Conservation (phyloP, 1,140 invertebrate genomes). For the Sitodiplosis mosellana region DNA sequence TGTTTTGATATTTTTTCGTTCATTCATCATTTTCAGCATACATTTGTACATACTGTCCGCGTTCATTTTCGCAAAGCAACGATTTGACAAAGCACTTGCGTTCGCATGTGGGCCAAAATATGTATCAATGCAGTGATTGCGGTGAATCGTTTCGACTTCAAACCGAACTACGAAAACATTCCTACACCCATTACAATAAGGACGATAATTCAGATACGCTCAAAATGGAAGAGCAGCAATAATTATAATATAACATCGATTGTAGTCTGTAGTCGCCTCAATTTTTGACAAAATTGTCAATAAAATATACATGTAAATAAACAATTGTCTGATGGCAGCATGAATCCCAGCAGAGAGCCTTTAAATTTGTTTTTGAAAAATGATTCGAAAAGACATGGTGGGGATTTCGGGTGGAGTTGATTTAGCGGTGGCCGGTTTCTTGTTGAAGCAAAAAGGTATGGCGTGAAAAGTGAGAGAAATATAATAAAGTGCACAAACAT, state of each 20-base stretch:
- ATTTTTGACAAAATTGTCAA: no score
- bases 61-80: constrained; percentile 32
- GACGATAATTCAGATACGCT: neutral
- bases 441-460: constrained; percentile 76
- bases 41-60: constrained; percentile 33
- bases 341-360: no score
- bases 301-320: no score
- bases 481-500: no score
- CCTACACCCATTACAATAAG: constrained; percentile 22
- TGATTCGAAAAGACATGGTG: constrained; percentile 41
- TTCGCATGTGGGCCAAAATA: constrained; percentile 28
- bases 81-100: constrained; percentile 30
- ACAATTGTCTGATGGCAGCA: no score
- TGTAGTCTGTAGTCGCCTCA: no score
- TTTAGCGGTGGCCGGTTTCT: constrained; percentile 69
- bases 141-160: constrained; percentile 26
- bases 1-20: constrained; percentile 1
- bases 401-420: constrained; percentile 92
- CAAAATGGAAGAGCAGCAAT: no score
- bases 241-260: no score
- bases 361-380: neutral
- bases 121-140: constrained; percentile 29
- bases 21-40: constrained; percentile 37
- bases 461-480: no score
- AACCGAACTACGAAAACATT: constrained; percentile 25